Evolutionary conservation across 2,797 vertebrate genomes (phyloP), one percentile per base, ranked within the genome.

Genomic region (Hapalemur alaotrensis): DNA sequence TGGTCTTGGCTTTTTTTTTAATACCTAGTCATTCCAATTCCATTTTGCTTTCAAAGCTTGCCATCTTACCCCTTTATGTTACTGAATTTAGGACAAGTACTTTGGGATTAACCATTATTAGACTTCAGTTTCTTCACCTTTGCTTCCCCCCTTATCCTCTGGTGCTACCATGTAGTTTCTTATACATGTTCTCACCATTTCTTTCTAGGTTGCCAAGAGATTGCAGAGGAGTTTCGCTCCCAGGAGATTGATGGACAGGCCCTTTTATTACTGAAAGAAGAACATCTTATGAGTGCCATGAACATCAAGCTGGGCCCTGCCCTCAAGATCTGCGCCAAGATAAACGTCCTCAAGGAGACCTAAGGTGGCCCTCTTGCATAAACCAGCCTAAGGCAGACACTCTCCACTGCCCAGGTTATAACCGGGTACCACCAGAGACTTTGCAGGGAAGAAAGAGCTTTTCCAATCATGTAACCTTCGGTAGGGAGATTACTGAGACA

Each of bases 191-290:
- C 10, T 46, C 25, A 25, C 43, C 23, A 69, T 88, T 35, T 54
- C 93, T 94, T 97, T 65, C 67, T 93, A 99, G 99, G 99, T 73
- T 99, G 99, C 98, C 98, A 99, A 78, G 99, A 99, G 96, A 99
- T 99, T 72, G 99, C 99, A 0, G 99, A 99, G 97, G 99, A 99
- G 15, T 99, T 99, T 98, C 99, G 99, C 48, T 99, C 99, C 65
- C 99, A 99, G 98, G 99, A 99, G 98, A 99, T 99, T 76, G 99
- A 99, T 89, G 99, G 99, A 80, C 99, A 99, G 98, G 99, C 99
- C 30, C 98, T 99, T 97, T 98, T 99, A 96, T 99, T 99, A 95
- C 99, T 99, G 96, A 99, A 99, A 35, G 99, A 99, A 96, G 99
- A 99, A 97, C 99, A 99, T 78, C 99, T 99, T 93, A 99, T 99